Base-by-base conservation (phyloP, 2,888 invertebrate genomes). In the Agrotis clavis region DNA sequence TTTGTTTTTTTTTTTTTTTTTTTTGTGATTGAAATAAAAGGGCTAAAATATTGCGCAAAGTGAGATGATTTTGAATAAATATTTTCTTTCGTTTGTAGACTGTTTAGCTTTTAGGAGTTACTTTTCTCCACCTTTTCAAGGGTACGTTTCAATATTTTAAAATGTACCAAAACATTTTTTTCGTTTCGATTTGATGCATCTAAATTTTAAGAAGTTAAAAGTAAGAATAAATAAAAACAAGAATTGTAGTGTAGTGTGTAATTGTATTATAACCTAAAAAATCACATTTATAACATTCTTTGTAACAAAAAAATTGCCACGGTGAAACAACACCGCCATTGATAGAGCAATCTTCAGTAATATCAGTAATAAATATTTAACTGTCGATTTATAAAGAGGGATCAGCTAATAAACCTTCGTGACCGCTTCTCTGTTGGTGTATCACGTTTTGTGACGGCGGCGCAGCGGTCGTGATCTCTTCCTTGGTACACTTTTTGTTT, bases 381-480 rank as follows among this genome's bases (percentile, higher is more conserved):
- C 89, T 89, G 87, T 87, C 87, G 90, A 91, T 92, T 90, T 91
- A 91, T 90, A 83, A 90, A 90, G 87, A 90, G 87, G 87, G 84
- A 89, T 79, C 85, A 86, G 89, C 89, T 93, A 93, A 94, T 94
- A 95, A 94, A 94, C 92, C 85, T 88, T 94, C 95, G 95, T 95
- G 95, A 95, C 94, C 86, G 74, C 80, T 87, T 86, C 86, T 88
- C 86, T 85, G 93, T 89, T 77, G 73, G 81, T 83, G 83, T 66
- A 77, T 85, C 85, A 85, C 85, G 85, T 78, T 83, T 66, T 72
- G 71, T 83, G 77, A 85, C 64, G 75, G 70, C 74, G 76, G 63
- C 18, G 57, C 79, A 79, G 70, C 81, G 68, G 75, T 90, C 90
- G 92, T 91, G 92, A 90, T 89, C 86, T 80, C 82, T 86, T 84